Percentiles rank a stretch among this genome's conserved stretches.
phyloP scores from a whole-genome alignment of 2,888 invertebrate genomes.

The Andrena praecox region DNA sequence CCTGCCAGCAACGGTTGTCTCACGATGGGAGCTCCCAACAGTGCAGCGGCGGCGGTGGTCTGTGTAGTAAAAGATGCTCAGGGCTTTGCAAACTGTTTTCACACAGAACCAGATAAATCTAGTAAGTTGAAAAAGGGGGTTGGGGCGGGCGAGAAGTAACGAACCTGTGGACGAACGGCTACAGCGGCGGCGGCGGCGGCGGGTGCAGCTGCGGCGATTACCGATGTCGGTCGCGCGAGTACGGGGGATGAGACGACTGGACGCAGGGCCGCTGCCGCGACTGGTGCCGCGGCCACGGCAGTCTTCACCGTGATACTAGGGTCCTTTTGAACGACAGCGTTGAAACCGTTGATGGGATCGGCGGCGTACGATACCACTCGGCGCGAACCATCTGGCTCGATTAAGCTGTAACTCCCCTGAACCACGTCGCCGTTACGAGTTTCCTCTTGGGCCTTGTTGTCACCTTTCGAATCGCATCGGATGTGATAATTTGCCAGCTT shows the following conservation, averaged over 20 bases:
- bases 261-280: constrained; percentile 46
- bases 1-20: constrained; percentile 64
- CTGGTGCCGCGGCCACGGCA: constrained; percentile 42
- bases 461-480: constrained; percentile 69
- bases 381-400: constrained; percentile 81
- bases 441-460: constrained; percentile 82
- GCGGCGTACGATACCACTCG: constrained; percentile 81
- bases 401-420: constrained; percentile 81
- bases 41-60: constrained; percentile 49
- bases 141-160: neutral
- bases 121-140: neutral
- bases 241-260: constrained; percentile 45
- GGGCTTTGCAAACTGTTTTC: neutral
- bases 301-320: constrained; percentile 74
- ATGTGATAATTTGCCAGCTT: neutral
- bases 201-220: constrained; percentile 50
- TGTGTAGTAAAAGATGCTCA: constrained; percentile 17
- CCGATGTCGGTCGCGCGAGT: constrained; percentile 42
- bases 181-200: constrained; percentile 23
- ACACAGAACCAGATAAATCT: too few species aligned
- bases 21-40: constrained; percentile 55
- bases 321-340: constrained; percentile 80
- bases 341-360: constrained; percentile 82
- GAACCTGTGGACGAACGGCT: constrained; percentile 68
- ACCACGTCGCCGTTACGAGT: constrained; percentile 80